Conservation (phyloP, 2,797 vertebrate genomes). For the Sebastiscus tertius region DNA sequence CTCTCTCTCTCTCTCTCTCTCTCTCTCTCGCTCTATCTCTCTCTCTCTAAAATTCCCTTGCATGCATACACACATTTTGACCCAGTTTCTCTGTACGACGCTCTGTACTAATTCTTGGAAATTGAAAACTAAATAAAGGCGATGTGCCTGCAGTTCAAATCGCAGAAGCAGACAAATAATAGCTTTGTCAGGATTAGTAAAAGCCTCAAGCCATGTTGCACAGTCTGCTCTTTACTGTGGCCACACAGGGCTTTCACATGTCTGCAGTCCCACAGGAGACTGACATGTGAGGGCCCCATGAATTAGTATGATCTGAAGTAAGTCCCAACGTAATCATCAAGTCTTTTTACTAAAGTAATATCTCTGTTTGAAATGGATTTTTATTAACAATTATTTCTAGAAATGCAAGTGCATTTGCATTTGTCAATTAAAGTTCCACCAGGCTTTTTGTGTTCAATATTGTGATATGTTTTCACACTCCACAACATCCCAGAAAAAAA, state of each 20-base stretch:
- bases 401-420: not conserved
- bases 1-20: not conserved
- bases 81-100: slow-evolving; percentile 68
- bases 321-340: not conserved
- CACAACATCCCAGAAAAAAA: too few relatives aligned
- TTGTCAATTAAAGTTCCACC: not conserved
- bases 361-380: not conserved
- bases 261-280: slow-evolving; percentile 25
- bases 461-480: not conserved
- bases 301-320: not conserved
- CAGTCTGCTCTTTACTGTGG: slow-evolving; percentile 45
- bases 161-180: slow-evolving; percentile 64
- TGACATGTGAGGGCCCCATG: not conserved
- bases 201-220: slow-evolving; percentile 49
- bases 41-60: slow-evolving; percentile 36
- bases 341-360: not conserved
- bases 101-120: slow-evolving; percentile 75
- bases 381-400: not conserved
- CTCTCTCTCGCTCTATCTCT: not conserved
- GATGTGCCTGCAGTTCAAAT: slow-evolving; percentile 60
- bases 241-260: slow-evolving; percentile 40
- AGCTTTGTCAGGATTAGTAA: slow-evolving; percentile 67
- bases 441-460: not conserved
- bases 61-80: slow-evolving; percentile 60
- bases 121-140: slow-evolving; percentile 72